Evolutionary conservation across 2,113 vertebrate species (phyloP).

Genomic region (Nyctibius bracteatus): DNA sequence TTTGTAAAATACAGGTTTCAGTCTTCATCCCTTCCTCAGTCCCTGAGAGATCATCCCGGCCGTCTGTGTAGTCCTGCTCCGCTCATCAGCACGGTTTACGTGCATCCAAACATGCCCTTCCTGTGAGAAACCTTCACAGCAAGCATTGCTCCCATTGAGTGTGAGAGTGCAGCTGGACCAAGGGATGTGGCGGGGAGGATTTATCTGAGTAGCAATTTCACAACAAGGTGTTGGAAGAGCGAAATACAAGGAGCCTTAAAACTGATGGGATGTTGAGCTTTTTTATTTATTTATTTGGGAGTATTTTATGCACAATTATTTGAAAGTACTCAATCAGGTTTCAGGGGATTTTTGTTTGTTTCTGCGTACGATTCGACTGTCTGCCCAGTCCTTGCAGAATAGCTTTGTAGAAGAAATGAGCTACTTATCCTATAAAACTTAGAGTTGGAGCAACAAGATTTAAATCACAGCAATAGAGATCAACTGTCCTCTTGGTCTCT

Average conservation of each 20-base stretch:
- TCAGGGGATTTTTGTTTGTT: not conserved
- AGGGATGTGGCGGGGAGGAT: accelerated
- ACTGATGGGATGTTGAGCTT: not conserved
- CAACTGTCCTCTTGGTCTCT: not conserved
- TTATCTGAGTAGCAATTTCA: not conserved
- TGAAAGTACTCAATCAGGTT: not conserved
- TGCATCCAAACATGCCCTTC: not conserved
- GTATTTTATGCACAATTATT: not conserved
- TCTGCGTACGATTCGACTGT: accelerated
- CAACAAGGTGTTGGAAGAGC: not conserved
- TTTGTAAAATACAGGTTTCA: not conserved
- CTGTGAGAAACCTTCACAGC: accelerated
- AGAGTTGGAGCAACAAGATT: not conserved
- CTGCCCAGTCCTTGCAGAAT: not conserved
- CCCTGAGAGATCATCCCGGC: not conserved
- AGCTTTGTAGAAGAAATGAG: not conserved
- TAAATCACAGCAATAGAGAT: not conserved
- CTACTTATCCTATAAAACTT: not conserved
- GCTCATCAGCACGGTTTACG: accelerated
- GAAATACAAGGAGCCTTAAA: not conserved
- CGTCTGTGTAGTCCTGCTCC: not conserved
- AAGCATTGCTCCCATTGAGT: not conserved
- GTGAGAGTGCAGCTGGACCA: not conserved
- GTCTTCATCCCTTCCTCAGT: not conserved
- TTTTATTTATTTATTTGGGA: not conserved